phyloP scores from a whole-genome alignment of 2,797 vertebrate species.

The Pyrocephalus nanus region DNA sequence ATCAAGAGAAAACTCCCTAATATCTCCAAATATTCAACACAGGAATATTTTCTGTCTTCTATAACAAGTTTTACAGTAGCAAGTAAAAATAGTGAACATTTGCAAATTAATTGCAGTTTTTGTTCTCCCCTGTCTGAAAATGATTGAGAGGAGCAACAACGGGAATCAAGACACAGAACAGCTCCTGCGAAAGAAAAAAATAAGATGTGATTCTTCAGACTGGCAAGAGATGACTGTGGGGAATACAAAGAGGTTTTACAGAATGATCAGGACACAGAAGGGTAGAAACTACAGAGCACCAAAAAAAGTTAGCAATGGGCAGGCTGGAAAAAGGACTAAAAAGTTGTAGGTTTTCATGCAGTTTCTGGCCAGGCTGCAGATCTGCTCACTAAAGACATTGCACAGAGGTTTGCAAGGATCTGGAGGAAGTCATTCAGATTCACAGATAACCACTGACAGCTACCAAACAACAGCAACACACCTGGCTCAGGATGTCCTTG shows the following conservation, averaged over 20 bases:
- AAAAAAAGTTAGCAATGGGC: background rate
- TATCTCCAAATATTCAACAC: background rate
- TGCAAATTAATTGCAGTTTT: background rate
- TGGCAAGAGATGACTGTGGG: background rate
- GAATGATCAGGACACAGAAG: background rate
- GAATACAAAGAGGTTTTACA: background rate
- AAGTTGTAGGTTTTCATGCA: background rate
- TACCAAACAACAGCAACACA: background rate
- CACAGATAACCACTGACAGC: background rate
- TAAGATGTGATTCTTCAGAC: background rate
- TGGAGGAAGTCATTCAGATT: background rate
- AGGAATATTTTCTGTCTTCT: background rate
- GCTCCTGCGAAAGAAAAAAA: background rate
- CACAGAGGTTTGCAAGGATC: background rate
- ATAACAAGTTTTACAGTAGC: background rate
- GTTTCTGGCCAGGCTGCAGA: background rate
- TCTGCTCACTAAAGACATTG: background rate
- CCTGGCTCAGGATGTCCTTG: background rate
- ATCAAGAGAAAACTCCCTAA: accelerated
- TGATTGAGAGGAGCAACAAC: background rate
- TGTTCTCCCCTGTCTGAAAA: background rate
- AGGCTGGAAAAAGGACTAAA: background rate
- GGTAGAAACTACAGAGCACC: background rate
- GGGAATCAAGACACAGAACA: background rate
- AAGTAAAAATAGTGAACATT: background rate